Evolutionary conservation across 2,888 invertebrate species (phyloP), one percentile per base, ranked within the genome.

Genomic region (Drosophila niveifrons): DNA sequence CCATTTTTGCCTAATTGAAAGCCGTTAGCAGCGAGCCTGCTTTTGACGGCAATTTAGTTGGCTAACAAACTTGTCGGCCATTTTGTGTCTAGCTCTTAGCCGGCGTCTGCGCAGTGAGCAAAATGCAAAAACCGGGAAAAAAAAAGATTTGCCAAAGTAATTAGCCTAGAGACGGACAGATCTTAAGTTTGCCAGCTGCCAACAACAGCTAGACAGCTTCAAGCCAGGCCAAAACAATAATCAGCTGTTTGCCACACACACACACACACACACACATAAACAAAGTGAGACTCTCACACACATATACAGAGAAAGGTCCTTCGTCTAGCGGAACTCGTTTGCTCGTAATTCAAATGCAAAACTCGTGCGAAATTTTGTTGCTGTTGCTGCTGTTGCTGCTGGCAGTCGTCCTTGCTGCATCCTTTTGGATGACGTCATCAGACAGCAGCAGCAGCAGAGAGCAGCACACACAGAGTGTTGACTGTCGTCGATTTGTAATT

Each of bases 271-370:
- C 46, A 53, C 51, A 66, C 51, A 55, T 53, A 66, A 51, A 61
- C 48, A 55, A 46, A 28, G 56, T 58, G 59, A 62, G 58, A 64
- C 18, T 39, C 13, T 8, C 17, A 55, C 47, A 69, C n/a, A 48
- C 11, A 41, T 13, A 62, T 15, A 29, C 41, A 74, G 43, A 57
- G 53, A 28, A n/a, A 66, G 75, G 46, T 51, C 57, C 65, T 62
- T 66, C 64, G 75, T 47, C 63, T 66, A 77, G 72, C 61, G 71
- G 47, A 78, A 69, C 73, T 86, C 88, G 88, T 78, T 80, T 80
- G 89, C 82, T 85, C 89, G 84, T 80, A 76, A 85, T 90, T 90
- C 82, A 87, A 89, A 90, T 90, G 91, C 90, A 90, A 88, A 79
- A 79, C 91, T 90, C 91, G 91, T 90, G 82, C 91, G 83, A 88